A percentile compares a stretch with the other conserved stretches of the same genome.
These are phyloP conservation scores for Nebria salina DNA, from an alignment of 2,888 invertebrate genomes.

Conservation along the genomic window DNA sequence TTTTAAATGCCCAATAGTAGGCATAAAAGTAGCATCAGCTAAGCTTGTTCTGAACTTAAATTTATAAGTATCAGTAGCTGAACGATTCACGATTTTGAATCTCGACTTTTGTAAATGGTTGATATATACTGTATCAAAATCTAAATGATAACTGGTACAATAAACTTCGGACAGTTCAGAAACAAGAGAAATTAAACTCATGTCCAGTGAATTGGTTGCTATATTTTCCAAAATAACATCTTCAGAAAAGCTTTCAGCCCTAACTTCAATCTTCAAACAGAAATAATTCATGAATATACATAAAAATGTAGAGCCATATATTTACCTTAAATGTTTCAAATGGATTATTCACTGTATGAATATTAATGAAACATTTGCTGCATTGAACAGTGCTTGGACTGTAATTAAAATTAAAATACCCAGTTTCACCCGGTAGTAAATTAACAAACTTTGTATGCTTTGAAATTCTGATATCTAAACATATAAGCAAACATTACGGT, in stretches of 20 bases:
- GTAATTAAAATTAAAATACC: conserved; percentile 57
- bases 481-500: conserved; percentile 23
- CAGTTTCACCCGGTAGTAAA: conserved; percentile 54
- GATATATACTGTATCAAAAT: conserved; percentile 60
- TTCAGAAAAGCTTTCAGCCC: conserved; percentile 63
- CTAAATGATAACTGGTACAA: conserved; percentile 54
- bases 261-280: conserved; percentile 54
- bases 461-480: conserved; percentile 46
- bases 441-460: conserved; percentile 53
- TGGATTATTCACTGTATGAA: conserved; percentile 67
- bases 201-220: conserved; percentile 16
- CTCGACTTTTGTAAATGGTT: conserved; percentile 58
- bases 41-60: conserved; percentile 59
- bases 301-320: conserved; percentile 22
- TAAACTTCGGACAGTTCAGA: conserved; percentile 6
- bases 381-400: conserved; percentile 54
- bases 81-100: conserved; percentile 62
- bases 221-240: conserved; percentile 61
- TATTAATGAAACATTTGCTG: conserved; percentile 56
- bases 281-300: conserved; percentile 8
- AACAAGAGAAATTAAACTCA: conserved; percentile 4
- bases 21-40: conserved; percentile 62
- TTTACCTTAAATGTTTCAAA: conserved; percentile 64
- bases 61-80: conserved; percentile 56
- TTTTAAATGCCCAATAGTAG: conserved; percentile 63